Conservation (phyloP, 2,888 invertebrate genomes). For the Formica aserva region DNA sequence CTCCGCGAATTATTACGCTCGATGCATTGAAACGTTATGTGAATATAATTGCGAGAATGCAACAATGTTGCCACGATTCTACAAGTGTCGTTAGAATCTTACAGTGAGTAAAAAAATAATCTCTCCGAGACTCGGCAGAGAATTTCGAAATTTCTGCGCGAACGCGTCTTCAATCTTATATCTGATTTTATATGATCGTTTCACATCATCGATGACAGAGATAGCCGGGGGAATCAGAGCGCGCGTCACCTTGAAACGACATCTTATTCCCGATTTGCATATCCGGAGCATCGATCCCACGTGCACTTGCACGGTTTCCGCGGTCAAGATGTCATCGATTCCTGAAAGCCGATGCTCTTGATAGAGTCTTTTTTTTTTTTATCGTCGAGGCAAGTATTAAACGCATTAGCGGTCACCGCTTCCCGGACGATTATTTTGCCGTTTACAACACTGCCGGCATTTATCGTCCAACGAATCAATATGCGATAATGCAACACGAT, state of each 20-base stretch:
- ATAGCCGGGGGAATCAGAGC: not conserved
- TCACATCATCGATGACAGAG: not conserved
- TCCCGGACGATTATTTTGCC: slow-evolving; percentile 48
- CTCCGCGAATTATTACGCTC: slow-evolving; percentile 4
- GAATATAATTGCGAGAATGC: slow-evolving; percentile 21
- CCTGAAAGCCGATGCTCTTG: slow-evolving; percentile 64
- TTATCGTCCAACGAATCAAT: slow-evolving; percentile 61
- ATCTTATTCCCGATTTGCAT: slow-evolving; percentile 17
- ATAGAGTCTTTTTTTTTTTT: slow-evolving; percentile 49
- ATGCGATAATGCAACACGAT: slow-evolving; percentile 52
- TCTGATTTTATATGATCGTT: not conserved
- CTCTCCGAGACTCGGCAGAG: not conserved
- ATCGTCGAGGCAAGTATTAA: slow-evolving; percentile 53
- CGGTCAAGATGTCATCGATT: slow-evolving; percentile 60
- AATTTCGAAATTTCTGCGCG: not conserved
- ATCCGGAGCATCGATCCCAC: slow-evolving; percentile 42
- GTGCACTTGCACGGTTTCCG: slow-evolving; percentile 54
- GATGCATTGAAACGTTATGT: slow-evolving; percentile 23
- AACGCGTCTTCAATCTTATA: not conserved
- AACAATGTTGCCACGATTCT: not conserved
- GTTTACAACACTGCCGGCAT: slow-evolving; percentile 30
- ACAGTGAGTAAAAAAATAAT: not conserved
- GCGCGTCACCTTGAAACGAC: slow-evolving; percentile 1
- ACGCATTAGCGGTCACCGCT: slow-evolving; percentile 48
- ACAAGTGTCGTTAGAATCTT: not conserved